Percentiles rank a stretch among this genome's conserved stretches.
phyloP scores from a whole-genome alignment of 2,888 invertebrate species.

The Neocrepidodera transversa region DNA sequence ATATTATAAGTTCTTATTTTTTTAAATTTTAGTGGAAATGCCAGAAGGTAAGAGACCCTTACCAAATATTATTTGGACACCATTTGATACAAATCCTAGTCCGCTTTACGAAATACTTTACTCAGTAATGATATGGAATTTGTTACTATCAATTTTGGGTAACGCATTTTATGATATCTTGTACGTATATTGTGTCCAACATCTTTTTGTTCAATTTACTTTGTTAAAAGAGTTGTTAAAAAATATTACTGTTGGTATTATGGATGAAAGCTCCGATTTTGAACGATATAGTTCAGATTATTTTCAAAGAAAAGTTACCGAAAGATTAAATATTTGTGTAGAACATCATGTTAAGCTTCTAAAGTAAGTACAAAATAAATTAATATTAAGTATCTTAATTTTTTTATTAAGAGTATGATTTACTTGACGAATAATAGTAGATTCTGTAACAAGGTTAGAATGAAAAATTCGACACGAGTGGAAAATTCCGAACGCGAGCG shows the following conservation, averaged over 20 bases:
- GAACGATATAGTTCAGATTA: constrained; percentile 35
- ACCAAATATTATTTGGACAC: constrained; percentile 38
- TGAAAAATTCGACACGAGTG: no score
- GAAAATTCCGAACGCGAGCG: no score
- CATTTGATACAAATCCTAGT: constrained; percentile 38
- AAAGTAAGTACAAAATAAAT: constrained; percentile 27
- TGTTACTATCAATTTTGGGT: constrained; percentile 34
- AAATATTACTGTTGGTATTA: constrained; percentile 33
- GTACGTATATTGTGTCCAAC: constrained; percentile 35
- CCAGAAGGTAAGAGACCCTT: constrained; percentile 37
- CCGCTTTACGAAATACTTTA: constrained; percentile 39
- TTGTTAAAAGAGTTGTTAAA: constrained; percentile 33
- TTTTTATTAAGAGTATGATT: neutral
- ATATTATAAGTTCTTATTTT: no score
- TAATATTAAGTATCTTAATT: neutral
- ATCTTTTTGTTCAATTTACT: constrained; percentile 37
- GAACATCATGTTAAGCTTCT: constrained; percentile 38
- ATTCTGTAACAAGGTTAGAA: no score
- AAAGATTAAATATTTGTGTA: constrained; percentile 36
- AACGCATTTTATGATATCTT: constrained; percentile 38
- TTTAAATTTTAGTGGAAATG: constrained; percentile 31
- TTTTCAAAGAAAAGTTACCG: constrained; percentile 36
- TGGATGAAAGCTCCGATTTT: constrained; percentile 27
- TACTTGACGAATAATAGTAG: no score
- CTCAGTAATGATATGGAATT: constrained; percentile 33